These are phyloP conservation scores for Zaprionus ornatus DNA, from an alignment of 1,140 invertebrate species.

Conservation along the genomic window DNA sequence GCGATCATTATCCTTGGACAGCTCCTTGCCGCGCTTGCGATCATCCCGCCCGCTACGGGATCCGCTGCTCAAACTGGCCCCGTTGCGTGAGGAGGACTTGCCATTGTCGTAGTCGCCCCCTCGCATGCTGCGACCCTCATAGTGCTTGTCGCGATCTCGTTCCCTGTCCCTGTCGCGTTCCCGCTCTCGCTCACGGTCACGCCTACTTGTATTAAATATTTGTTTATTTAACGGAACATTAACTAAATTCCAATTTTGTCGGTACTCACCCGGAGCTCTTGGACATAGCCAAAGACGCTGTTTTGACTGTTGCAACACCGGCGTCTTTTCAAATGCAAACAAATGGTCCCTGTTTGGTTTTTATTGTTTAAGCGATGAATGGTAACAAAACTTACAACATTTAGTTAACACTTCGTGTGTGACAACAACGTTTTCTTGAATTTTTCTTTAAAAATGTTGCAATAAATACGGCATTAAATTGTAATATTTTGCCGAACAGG, in stretches of 20 bases:
- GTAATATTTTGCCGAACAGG: conserved; percentile 27
- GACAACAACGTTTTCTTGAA: not conserved
- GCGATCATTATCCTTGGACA: conserved; percentile 81
- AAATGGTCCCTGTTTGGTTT: not conserved
- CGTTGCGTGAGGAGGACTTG: conserved; percentile 60
- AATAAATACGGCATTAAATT: conserved; percentile 19
- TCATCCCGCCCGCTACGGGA: conserved; percentile 49
- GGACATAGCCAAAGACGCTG: conserved; percentile 40
- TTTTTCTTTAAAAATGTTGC: conserved; percentile 14
- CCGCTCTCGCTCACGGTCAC: conserved; percentile 65
- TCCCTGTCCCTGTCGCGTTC: conserved; percentile 55
- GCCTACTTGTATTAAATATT: conserved; percentile 13
- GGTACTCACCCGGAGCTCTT: conserved; percentile 52
- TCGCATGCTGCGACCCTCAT: conserved; percentile 40
- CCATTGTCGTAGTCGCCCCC: conserved; percentile 62
- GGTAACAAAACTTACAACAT: not conserved
- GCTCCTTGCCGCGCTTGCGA: conserved; percentile 62
- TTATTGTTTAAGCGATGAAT: not conserved
- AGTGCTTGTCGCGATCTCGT: conserved; percentile 50
- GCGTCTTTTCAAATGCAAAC: conserved; percentile 3
- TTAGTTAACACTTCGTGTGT: not conserved
- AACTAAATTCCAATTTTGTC: not conserved
- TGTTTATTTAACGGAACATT: not conserved
- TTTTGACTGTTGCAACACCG: conserved; percentile 8
- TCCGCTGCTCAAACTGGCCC: conserved; percentile 27